Percentiles rank a stretch among this genome's conserved stretches.
phyloP scores from a whole-genome alignment of 2,113 vertebrate genomes.

The Paraplagusia blochii region DNA sequence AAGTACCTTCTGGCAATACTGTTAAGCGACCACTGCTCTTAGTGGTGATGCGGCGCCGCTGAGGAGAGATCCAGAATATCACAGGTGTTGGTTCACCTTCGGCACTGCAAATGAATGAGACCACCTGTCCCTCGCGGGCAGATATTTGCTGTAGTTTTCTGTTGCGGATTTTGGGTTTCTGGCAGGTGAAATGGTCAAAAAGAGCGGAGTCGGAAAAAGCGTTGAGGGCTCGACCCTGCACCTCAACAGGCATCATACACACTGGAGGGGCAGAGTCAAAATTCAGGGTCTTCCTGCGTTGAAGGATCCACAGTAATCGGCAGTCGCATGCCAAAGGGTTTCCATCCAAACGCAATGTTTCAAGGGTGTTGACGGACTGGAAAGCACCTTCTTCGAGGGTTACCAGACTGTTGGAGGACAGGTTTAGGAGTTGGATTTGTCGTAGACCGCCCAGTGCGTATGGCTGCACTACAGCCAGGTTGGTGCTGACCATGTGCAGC shows the following conservation, averaged over 20 bases:
- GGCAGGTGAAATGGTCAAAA: slow-evolving; percentile 96
- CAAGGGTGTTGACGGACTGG: slow-evolving; percentile 91
- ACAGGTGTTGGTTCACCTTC: slow-evolving; percentile 89
- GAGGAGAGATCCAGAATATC: slow-evolving; percentile 93
- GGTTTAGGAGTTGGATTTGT: slow-evolving; percentile 90
- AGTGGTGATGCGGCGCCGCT: slow-evolving; percentile 85
- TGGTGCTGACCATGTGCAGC: slow-evolving; percentile 89
- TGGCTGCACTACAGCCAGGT: slow-evolving; percentile 82
- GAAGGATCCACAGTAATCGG: slow-evolving; percentile 94
- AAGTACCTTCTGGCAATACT: slow-evolving; percentile 85
- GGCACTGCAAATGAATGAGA: slow-evolving; percentile 87
- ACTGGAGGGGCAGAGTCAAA: slow-evolving; percentile 87
- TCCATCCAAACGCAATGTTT: slow-evolving; percentile 87
- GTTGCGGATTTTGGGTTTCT: slow-evolving; percentile 92
- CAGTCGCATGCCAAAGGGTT: slow-evolving; percentile 96
- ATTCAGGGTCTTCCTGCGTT: slow-evolving; percentile 91
- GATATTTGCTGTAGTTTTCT: slow-evolving; percentile 87
- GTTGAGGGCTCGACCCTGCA: slow-evolving; percentile 85
- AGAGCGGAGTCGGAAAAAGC: slow-evolving; percentile 87
- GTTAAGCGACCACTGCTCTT: slow-evolving; percentile 80
- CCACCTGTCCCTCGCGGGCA: slow-evolving; percentile 83
- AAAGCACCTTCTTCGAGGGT: slow-evolving; percentile 91
- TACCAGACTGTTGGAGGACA: slow-evolving; percentile 87
- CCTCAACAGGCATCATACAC: slow-evolving; percentile 83
- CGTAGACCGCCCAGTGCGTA: slow-evolving; percentile 88